A percentile compares a stretch with the other conserved stretches of the same genome.
Conservation (phyloP, 2,797 vertebrate genomes). For the Limnodromus scolopaceus region DNA sequence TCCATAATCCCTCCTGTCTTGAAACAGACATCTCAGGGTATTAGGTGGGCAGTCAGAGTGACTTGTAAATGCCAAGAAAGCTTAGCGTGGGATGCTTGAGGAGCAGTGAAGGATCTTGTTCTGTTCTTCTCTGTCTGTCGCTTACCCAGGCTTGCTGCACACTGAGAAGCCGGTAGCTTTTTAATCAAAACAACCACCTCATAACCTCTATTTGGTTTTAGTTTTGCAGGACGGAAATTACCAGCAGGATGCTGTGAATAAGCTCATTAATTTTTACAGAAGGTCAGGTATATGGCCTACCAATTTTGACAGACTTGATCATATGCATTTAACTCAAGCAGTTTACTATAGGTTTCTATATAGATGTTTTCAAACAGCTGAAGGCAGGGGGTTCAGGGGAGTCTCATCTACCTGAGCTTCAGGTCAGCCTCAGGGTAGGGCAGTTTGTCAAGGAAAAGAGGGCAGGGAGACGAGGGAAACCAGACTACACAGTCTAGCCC, state of each 20-base stretch:
- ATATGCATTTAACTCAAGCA: background rate
- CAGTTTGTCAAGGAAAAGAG: background rate
- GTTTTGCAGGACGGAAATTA: background rate
- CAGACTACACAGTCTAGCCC: background rate
- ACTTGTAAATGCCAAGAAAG: background rate
- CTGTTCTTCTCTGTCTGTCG: rapidly evolving
- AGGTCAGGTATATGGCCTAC: background rate
- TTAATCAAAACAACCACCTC: background rate
- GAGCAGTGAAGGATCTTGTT: background rate
- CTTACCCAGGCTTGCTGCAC: background rate
- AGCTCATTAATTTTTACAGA: background rate
- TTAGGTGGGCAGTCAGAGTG: background rate
- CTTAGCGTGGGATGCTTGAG: background rate
- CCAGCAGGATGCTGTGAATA: background rate
- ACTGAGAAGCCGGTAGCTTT: background rate
- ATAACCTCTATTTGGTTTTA: background rate
- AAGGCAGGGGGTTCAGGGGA: background rate
- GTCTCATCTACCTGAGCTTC: background rate
- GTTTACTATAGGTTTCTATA: background rate
- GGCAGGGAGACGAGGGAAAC: background rate
- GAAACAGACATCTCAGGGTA: rapidly evolving
- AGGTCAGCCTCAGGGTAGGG: background rate
- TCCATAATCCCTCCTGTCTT: background rate
- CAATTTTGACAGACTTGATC: background rate
- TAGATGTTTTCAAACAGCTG: background rate